A percentile compares a stretch with the other conserved stretches of the same genome.
phyloP scores from a whole-genome alignment of 2,797 vertebrate species.

The Oophaga sylvatica region DNA sequence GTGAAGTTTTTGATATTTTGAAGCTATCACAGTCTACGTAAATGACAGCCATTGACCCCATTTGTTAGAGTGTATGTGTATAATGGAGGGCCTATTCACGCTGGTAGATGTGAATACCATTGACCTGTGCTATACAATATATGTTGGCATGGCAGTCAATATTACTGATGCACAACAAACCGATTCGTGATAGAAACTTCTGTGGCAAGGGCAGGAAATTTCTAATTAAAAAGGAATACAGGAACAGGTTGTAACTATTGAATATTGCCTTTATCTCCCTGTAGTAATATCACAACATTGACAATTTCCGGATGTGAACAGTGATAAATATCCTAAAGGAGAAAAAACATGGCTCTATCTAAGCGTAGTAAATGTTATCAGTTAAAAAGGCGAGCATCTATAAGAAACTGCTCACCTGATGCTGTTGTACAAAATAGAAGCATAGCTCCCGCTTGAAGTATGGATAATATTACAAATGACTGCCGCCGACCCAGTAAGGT shows the following conservation, averaged over 20 bases:
- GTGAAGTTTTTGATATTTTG: not conserved
- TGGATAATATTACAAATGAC: no score
- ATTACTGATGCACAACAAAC: no score
- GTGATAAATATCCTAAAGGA: no score
- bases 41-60: no score
- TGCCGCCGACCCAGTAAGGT: no score
- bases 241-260: not conserved
- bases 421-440: no score
- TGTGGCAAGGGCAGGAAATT: not conserved
- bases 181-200: not conserved
- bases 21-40: no score
- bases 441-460: no score
- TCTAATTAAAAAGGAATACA: not conserved
- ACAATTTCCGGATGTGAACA: not conserved
- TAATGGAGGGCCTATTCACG: not conserved
- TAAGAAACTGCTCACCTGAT: no score
- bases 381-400: no score
- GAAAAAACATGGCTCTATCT: no score
- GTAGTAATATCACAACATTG: not conserved
- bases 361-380: no score
- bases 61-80: not conserved
- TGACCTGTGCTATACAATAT: not conserved
- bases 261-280: not conserved
- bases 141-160: not conserved
- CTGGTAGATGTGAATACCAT: not conserved